phyloP scores from a whole-genome alignment of 2,888 invertebrate species.

The Stenodema calcarata region DNA sequence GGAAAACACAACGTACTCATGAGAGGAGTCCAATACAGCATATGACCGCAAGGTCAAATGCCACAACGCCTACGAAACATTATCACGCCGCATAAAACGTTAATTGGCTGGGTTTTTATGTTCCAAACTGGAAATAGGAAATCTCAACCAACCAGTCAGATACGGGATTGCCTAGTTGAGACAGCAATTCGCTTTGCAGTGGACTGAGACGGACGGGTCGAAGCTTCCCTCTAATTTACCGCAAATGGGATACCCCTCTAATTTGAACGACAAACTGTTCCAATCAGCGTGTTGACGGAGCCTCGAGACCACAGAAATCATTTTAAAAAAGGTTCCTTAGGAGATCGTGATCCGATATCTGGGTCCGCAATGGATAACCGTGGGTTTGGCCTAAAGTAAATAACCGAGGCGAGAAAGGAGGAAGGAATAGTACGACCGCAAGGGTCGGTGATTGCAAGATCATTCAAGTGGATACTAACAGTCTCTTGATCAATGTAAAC shows the following conservation, averaged over 20 bases:
- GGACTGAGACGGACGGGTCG: too few species aligned
- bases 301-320: neutral
- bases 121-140: too few species aligned
- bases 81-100: too few species aligned
- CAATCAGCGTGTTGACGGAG: neutral
- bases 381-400: neutral
- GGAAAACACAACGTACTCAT: too few species aligned
- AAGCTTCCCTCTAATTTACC: too few species aligned
- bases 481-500: neutral
- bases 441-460: neutral
- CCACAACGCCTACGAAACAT: too few species aligned
- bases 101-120: too few species aligned
- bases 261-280: neutral
- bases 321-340: neutral
- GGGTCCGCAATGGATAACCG: neutral
- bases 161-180: too few species aligned
- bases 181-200: too few species aligned
- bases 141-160: too few species aligned
- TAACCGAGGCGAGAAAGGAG: slow-evolving; percentile 13
- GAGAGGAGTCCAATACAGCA: too few species aligned
- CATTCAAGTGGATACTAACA: neutral
- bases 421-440: neutral
- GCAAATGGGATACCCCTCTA: neutral
- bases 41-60: too few species aligned
- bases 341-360: neutral